Percentiles rank a stretch among this genome's conserved stretches.
Conservation (phyloP, 1,140 invertebrate species). For the Gyrodactylus bullatarudis region DNA sequence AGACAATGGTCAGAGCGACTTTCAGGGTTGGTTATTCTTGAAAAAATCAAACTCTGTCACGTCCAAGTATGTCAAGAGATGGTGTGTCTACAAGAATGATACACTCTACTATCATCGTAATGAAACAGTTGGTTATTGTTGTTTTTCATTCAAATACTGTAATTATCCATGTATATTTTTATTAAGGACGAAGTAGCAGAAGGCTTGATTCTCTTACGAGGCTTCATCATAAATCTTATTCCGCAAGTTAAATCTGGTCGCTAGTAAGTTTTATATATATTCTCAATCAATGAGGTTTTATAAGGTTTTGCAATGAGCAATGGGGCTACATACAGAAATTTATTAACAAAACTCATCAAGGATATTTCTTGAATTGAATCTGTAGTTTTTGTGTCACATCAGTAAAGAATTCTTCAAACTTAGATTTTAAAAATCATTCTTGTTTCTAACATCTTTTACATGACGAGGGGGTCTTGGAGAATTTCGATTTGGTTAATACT, state of each 20-base stretch:
- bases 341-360: too few relatives aligned
- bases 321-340: too few relatives aligned
- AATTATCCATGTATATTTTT: not conserved
- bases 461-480: too few relatives aligned
- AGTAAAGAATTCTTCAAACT: too few relatives aligned
- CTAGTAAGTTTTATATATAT: not conserved
- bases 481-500: too few relatives aligned
- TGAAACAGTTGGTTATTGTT: not conserved
- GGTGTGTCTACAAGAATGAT: not conserved
- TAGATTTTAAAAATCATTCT: too few relatives aligned
- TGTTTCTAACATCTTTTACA: too few relatives aligned
- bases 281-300: too few relatives aligned
- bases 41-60: not conserved
- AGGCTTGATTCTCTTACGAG: not conserved
- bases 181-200: not conserved
- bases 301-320: too few relatives aligned
- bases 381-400: too few relatives aligned
- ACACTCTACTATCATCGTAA: not conserved
- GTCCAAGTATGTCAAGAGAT: not conserved
- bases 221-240: not conserved
- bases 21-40: constrained; percentile 1
- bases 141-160: not conserved
- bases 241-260: not conserved
- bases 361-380: too few relatives aligned
- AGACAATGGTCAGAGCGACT: constrained; percentile 1